These are phyloP conservation scores for Rousettus madagascariensis DNA, from an alignment of 2,797 vertebrate genomes.

Conservation along the genomic window DNA sequence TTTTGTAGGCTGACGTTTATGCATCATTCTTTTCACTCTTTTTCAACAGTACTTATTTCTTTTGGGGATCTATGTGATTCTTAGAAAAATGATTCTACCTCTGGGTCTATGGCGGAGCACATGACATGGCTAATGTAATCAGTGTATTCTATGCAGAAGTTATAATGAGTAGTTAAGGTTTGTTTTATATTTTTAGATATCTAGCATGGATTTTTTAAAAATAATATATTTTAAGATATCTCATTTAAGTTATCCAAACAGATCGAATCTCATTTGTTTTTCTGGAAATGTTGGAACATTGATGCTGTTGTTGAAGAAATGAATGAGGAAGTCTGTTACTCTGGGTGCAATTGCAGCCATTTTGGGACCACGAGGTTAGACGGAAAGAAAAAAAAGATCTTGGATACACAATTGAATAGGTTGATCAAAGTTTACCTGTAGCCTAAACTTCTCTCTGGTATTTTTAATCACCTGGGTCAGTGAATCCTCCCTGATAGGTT, in stretches of 20 bases:
- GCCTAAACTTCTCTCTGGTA: background rate
- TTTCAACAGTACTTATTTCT: background rate
- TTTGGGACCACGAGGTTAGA: background rate
- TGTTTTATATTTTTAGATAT: background rate
- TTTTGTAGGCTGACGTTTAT: background rate
- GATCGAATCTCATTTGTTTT: background rate
- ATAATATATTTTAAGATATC: background rate
- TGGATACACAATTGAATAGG: background rate
- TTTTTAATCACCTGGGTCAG: constrained; percentile 14
- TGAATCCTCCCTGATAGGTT: background rate
- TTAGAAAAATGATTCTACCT: background rate
- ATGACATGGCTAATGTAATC: background rate
- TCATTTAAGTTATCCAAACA: background rate
- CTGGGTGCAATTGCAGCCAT: background rate
- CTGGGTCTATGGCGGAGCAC: background rate
- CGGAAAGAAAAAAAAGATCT: background rate
- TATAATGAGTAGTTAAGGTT: background rate
- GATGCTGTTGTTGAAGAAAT: background rate
- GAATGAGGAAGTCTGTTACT: background rate
- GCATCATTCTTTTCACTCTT: background rate
- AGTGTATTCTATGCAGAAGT: background rate
- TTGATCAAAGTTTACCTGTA: background rate
- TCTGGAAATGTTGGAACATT: background rate
- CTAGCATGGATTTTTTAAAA: background rate
- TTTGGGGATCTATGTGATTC: background rate